These are phyloP conservation scores for Pristionchus fissidentatus DNA, from an alignment of 2,888 invertebrate genomes.

Conservation along the genomic window DNA sequence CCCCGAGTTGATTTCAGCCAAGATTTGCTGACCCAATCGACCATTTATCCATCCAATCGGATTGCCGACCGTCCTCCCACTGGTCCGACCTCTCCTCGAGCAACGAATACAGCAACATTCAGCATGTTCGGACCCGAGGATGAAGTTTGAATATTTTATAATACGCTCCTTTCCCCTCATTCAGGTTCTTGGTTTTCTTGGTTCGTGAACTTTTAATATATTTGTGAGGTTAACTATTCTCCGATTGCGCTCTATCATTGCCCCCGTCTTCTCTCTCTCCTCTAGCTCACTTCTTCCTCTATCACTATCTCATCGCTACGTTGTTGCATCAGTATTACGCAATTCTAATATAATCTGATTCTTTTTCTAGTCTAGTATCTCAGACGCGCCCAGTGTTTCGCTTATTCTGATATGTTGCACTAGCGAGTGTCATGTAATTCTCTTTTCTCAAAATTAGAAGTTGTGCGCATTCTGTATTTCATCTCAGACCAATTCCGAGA, in stretches of 20 bases:
- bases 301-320: constrained; percentile 36
- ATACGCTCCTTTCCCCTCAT: not conserved
- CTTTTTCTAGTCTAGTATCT: constrained; percentile 31
- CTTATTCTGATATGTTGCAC: not conserved
- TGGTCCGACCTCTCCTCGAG: constrained; percentile 13
- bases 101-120: constrained; percentile 48
- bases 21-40: constrained; percentile 44
- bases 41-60: constrained; percentile 20
- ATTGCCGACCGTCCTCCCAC: not conserved
- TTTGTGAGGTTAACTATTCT: not conserved
- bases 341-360: too few species aligned
- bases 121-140: constrained; percentile 59
- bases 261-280: not conserved
- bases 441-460: not conserved
- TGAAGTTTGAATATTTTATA: constrained; percentile 53
- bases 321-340: not conserved
- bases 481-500: not conserved
- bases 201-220: not conserved
- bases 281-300: constrained; percentile 24
- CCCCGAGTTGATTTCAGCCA: not conserved
- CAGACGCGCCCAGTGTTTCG: constrained; percentile 26
- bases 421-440: constrained; percentile 4
- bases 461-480: not conserved
- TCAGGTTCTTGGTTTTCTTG: not conserved
- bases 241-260: not conserved